Base-by-base conservation (phyloP, 2,113 vertebrate genomes). In the Brevimyrus niger region DNA sequence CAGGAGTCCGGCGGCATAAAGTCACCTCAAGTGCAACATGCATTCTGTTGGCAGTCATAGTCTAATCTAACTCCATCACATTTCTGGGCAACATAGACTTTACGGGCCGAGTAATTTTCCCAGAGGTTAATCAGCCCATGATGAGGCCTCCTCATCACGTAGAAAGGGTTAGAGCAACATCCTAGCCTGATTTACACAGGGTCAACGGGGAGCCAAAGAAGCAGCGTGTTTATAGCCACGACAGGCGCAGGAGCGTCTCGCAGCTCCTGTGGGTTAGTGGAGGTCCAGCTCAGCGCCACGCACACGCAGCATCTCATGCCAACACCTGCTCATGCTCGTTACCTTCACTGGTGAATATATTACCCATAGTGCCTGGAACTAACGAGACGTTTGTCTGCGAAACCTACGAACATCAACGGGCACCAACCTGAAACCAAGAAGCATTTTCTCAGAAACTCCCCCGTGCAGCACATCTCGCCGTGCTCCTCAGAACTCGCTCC, bases 351-450 rank as follows among this genome's bases (percentile, higher is more conserved):
- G 92, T 94, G 93, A 94, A 90, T 87, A 89, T 92, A 93, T 94
- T 95, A 94, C 96, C 96, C 96, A 96, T 96, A 91, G 88, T 92
- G 93, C 91, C 87, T 88, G 50, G 90, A 92, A 87, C 90, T 82
- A 92, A 86, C 89, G 90, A 92, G 89, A 91, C 88, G 91, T 85
- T 89, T 93, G 92, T 91, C 89, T 93, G 92, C 92, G 23, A 93
- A 50, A 89, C 89, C 90, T 93, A 91, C 86, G 91, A 91, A 92
- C 90, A 91, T 89, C 76, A 83, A 90, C 89, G 90, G 91, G 92
- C 92, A 96, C 96, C 93, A 93, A 96, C 96, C 96, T 96, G 96
- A 95, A 94, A 96, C 93, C 91, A 92, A 95, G 94, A 96, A 94
- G 95, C 95, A 96, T 88, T 92, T 91, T 94, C 95, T 96, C 93